Evolutionary conservation across 2,888 invertebrate genomes (phyloP), one percentile per base, ranked within the genome.

Genomic region (Idaea straminata): DNA sequence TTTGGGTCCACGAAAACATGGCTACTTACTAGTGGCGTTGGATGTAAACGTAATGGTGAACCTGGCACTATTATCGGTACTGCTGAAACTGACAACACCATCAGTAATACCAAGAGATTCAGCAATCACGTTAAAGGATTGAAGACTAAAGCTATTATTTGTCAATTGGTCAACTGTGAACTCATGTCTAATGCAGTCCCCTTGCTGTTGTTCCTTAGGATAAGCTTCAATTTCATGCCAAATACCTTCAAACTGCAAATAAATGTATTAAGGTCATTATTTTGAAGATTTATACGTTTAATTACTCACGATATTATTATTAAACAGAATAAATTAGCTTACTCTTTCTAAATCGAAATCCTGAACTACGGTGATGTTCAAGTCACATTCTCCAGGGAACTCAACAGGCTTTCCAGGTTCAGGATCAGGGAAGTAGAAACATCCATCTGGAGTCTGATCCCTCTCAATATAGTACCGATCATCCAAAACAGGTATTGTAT

Each of bases 371-470:
- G 62, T 4, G 13, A 82, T 64, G 59, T 57, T 76, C 3, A 62
- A 62, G 7, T 85, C 34, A 35, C 81, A 81, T 61, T 75, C 75
- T 15, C 76, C 78, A n/a, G 77, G 68, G 74, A 81, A 81, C 36
- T 73, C 66, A 0, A 79, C 81, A 0, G 71, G 66, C 0, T 69
- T 61, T 15, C 15, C 72, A 0, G 70, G 64, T 25, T 76, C 63
- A 0, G 72, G 67, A 34, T 70, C 69, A 2, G 83, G 85, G 60
- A 73, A 78, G 71, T 83, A 84, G 74, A 86, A 85, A 66, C 85
- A 85, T 3, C 72, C 81, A 0, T 70, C 66, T 58, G 76, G 75
- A 3, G 77, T 70, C 2, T 80, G 80, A 63, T 81, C 65, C 1
- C 77, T 67, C 0, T 0, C 15, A 25, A 79, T 71, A 67, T 75